These are phyloP conservation scores for Habropoda laboriosa DNA, from an alignment of 1,140 invertebrate genomes.

Conservation along the genomic window DNA sequence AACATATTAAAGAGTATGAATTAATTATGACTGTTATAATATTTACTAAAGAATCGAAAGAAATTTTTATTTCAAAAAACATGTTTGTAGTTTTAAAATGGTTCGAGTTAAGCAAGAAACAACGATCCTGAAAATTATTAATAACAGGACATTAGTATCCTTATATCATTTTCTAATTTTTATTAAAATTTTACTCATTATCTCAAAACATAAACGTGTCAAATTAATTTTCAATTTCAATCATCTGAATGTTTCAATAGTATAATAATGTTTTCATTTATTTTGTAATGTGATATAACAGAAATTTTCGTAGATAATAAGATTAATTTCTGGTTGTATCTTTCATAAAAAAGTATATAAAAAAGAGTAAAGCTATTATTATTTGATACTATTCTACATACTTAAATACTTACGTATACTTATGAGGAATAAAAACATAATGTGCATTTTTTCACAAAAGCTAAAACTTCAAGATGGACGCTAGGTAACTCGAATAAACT, in stretches of 20 bases:
- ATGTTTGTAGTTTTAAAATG: background rate
- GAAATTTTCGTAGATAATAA: background rate
- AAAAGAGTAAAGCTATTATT: background rate
- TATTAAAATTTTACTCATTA: background rate
- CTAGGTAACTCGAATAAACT: slow-evolving; percentile 40
- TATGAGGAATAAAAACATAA: slow-evolving; percentile 23
- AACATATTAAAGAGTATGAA: background rate
- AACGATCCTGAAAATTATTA: slow-evolving; percentile 8
- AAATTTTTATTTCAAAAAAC: background rate
- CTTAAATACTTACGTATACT: slow-evolving; percentile 10
- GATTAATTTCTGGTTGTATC: background rate
- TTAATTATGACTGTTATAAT: background rate
- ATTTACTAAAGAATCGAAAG: background rate
- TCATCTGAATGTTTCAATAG: background rate
- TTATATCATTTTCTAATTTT: background rate
- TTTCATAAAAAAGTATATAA: background rate
- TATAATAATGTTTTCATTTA: slow-evolving; percentile 1
- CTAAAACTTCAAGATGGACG: slow-evolving; percentile 52
- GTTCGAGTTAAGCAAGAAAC: background rate
- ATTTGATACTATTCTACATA: background rate
- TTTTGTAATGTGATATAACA: slow-evolving; percentile 27
- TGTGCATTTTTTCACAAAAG: slow-evolving; percentile 25
- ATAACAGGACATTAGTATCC: background rate
- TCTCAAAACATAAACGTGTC: too few relatives aligned
- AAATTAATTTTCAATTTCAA: background rate